phyloP scores from a whole-genome alignment of 2,113 vertebrate genomes.

The Sebastes schlegelii region DNA sequence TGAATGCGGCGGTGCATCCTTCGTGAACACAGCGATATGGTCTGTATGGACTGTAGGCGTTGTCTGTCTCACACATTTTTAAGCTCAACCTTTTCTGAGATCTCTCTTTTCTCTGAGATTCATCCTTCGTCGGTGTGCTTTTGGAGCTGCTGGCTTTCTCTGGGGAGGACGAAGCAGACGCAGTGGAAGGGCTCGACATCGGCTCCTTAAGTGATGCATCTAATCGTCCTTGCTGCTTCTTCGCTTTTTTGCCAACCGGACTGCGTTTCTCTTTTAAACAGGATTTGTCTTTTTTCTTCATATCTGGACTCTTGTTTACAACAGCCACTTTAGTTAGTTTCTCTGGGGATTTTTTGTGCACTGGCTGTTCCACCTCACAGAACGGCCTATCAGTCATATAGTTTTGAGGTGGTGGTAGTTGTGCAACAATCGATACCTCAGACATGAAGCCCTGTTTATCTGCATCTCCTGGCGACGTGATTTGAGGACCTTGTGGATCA shows the following conservation, averaged over 20 bases:
- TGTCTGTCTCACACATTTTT: constrained; percentile 77
- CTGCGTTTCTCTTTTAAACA: constrained; percentile 54
- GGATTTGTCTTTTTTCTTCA: constrained; percentile 31
- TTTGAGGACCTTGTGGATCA: constrained; percentile 40
- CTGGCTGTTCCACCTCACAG: constrained; percentile 34
- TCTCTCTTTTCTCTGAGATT: constrained; percentile 79
- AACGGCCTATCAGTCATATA: constrained; percentile 49
- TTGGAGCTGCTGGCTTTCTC: constrained; percentile 80
- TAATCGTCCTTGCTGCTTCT: constrained; percentile 37
- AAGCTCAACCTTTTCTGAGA: constrained; percentile 75
- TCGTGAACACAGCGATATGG: constrained; percentile 97
- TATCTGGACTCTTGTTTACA: constrained; percentile 54
- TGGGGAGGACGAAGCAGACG: constrained; percentile 62
- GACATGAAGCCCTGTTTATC: constrained; percentile 32
- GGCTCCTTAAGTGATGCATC: constrained; percentile 50
- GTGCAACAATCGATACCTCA: constrained; percentile 70
- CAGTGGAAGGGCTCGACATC: constrained; percentile 38
- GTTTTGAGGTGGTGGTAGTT: constrained; percentile 66
- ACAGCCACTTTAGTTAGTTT: constrained; percentile 6
- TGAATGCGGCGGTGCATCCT: constrained; percentile 96
- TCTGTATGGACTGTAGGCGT: constrained; percentile 91
- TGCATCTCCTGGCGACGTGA: constrained; percentile 35
- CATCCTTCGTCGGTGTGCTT: constrained; percentile 75
- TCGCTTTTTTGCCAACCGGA: constrained; percentile 47
- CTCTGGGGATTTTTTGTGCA: constrained; percentile 43